A percentile compares a stretch with the other conserved stretches of the same genome.
Conservation (phyloP, 2,113 vertebrate genomes). For the Poeciliopsis retropinna region DNA sequence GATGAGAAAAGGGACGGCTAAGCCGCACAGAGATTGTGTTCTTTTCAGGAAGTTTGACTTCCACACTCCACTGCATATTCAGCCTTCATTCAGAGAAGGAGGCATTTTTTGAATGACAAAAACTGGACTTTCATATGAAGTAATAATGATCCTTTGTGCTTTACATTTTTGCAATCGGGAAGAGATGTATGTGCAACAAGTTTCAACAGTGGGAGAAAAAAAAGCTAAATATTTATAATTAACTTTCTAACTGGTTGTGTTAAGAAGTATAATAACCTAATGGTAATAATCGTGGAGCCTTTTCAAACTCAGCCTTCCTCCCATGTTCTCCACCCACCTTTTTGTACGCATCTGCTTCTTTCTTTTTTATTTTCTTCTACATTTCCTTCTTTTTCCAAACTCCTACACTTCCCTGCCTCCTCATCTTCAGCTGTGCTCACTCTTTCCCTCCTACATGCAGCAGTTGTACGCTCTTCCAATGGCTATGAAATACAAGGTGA, state of each 20-base stretch:
- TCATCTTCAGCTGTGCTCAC: conserved; percentile 41
- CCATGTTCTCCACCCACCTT: conserved; percentile 52
- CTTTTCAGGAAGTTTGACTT: conserved; percentile 44
- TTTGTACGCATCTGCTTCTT: conserved; percentile 60
- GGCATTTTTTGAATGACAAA: conserved; percentile 36
- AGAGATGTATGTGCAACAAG: conserved; percentile 12
- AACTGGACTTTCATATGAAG: not conserved
- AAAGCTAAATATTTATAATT: conserved; percentile 47
- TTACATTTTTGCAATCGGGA: conserved; percentile 4
- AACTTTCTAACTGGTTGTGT: conserved; percentile 37
- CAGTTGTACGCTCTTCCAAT: conserved; percentile 53
- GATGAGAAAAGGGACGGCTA: conserved; percentile 7
- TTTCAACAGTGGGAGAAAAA: conserved; percentile 7
- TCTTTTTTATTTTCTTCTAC: conserved; percentile 27
- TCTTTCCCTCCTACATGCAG: conserved; percentile 42
- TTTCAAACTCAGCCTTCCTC: conserved; percentile 47
- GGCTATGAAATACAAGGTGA: conserved; percentile 33
- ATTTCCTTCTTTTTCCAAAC: conserved; percentile 55
- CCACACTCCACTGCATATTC: conserved; percentile 48
- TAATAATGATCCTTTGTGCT: conserved; percentile 9
- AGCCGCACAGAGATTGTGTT: conserved; percentile 35
- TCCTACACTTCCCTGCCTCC: conserved; percentile 58
- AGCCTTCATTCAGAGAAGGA: conserved; percentile 36
- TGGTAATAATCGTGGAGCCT: conserved; percentile 47
- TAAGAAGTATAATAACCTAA: conserved; percentile 44